Percentiles rank a stretch among this genome's conserved stretches.
Evolutionary conservation across 2,113 vertebrate species (phyloP).

Genomic region (Plecotus auritus): DNA sequence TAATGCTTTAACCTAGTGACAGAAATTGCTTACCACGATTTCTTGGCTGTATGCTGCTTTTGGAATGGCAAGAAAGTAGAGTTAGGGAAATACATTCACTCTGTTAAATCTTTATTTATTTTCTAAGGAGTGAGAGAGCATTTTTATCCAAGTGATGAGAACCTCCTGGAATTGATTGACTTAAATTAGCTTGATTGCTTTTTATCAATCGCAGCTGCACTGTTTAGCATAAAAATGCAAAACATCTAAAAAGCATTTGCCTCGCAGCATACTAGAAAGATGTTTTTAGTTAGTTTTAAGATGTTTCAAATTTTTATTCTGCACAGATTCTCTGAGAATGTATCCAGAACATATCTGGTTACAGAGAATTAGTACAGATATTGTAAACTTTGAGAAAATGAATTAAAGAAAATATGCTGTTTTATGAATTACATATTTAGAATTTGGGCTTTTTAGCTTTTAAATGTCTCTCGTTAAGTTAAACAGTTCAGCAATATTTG

Average conservation of each 20-base stretch:
- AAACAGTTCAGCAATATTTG: slow-evolving; percentile 79
- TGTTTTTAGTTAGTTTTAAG: slow-evolving; percentile 87
- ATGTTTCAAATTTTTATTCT: slow-evolving; percentile 86
- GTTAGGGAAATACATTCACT: slow-evolving; percentile 63
- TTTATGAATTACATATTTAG: slow-evolving; percentile 82
- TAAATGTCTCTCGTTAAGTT: slow-evolving; percentile 78
- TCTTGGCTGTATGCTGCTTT: slow-evolving; percentile 60
- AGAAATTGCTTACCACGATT: slow-evolving; percentile 56
- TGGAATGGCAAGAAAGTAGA: slow-evolving; percentile 63
- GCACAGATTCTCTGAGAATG: slow-evolving; percentile 83
- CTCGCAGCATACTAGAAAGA: slow-evolving; percentile 83
- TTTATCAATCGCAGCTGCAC: slow-evolving; percentile 86
- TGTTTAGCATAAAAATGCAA: slow-evolving; percentile 88
- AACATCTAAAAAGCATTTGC: slow-evolving; percentile 87
- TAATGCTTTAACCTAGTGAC: slow-evolving; percentile 57
- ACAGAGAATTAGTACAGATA: slow-evolving; percentile 85
- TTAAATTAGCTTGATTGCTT: slow-evolving; percentile 88
- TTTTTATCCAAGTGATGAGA: slow-evolving; percentile 84
- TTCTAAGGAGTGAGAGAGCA: slow-evolving; percentile 80
- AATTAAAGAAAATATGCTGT: slow-evolving; percentile 85
- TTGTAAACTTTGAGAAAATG: slow-evolving; percentile 86
- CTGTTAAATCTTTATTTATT: slow-evolving; percentile 78
- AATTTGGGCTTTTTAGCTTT: slow-evolving; percentile 76
- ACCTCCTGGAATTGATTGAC: slow-evolving; percentile 86
- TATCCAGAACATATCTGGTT: slow-evolving; percentile 84